Evolutionary conservation across 2,888 invertebrate genomes (phyloP), one percentile per base, ranked within the genome.

Genomic region (Sminthurides aquaticus): DNA sequence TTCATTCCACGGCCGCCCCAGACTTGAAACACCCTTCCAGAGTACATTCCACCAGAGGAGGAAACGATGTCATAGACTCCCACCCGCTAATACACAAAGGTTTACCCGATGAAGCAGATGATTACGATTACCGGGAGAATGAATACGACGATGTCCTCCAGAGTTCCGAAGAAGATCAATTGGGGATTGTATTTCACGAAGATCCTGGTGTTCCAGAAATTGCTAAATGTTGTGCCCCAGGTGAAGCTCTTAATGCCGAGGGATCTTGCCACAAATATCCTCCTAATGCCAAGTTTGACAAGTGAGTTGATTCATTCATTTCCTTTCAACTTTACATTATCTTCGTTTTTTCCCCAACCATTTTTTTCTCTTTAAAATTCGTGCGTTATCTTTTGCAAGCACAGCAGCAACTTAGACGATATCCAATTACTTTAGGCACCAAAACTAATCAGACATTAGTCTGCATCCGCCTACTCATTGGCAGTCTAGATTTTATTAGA

Each of bases 171-270:
- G 52, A 52, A 22, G 52, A 52, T 18, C 5, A 15, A 48, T 27
- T 49, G 22, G 59, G 22, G 25, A n/a, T n/a, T n/a, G n/a, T n/a
- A n/a, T n/a, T n/a, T n/a, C 57, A 52, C 11, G 54, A 59, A 18
- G 24, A 8, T 25, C 29, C 28, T 25, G 43, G 29, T 24, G 68
- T 65, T 54, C 69, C 69, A 5, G 60, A 67, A 43, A 71, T 74
- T 49, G 71, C 71, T 15, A 74, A 74, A 63, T 74, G 74, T 58
- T 74, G 74, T 62, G 60, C 60, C 2, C 57, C 66, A n/a, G 71
- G 68, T 0, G 61, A 69, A 68, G 72, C 68, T 20, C 58, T 74
- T 18, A 66, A 67, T 62, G 62, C 66, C 2, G 63, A 68, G 26
- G 73, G 73, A 24, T 24, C 27, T 2, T 74, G 74, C 60, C 28